Base-by-base conservation (phyloP, 2,888 invertebrate genomes). In the Lasius platythorax region DNA sequence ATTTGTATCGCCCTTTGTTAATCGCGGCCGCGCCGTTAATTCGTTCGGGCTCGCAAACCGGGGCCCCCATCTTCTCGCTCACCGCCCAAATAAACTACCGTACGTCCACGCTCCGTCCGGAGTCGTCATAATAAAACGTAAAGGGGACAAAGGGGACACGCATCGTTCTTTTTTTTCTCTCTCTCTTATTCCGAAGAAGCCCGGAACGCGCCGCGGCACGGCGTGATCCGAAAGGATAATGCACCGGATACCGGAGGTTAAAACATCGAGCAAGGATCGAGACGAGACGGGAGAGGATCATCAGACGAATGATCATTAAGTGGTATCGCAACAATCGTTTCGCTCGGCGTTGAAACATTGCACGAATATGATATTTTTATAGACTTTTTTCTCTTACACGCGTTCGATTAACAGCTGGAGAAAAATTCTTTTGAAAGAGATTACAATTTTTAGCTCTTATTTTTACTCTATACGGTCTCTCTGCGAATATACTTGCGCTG, bases 1-100 rank as follows among this genome's bases (percentile, higher is more conserved):
- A 95, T 95, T 95, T 95, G 95, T 94, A 95, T 95, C 93, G 93
- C 91, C 92, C 93, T 95, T 95, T 95, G 94, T 95, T 94, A 93
- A 94, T 94, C 94, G 93, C 91, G 90, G 88, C 91, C 89, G 85
- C 89, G 89, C 91, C 93, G 93, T 93, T 94, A 93, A 94, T 94
- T 94, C 94, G 93, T 93, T 85, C 94, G 91, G 87, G 87, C 79
- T 88, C 89, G 91, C 90, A 90, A 92, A 92, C 89, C 90, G 86
- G 87, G 70, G 83, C 85, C 86, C 84, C 1, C 37, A 37, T 37
- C 86, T 82, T 87, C 46, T 46, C 46, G 46, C 50, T 53, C 87
- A 74, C 83, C 87, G 89, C 83, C 91, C 91, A 93, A 93, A 93
- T 92, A 93, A 94, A 94, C 94, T 94, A 93, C 94, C 92, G 93